phyloP scores from a whole-genome alignment of 1,140 invertebrate species.

The Trachymyrmex cornetzi region DNA sequence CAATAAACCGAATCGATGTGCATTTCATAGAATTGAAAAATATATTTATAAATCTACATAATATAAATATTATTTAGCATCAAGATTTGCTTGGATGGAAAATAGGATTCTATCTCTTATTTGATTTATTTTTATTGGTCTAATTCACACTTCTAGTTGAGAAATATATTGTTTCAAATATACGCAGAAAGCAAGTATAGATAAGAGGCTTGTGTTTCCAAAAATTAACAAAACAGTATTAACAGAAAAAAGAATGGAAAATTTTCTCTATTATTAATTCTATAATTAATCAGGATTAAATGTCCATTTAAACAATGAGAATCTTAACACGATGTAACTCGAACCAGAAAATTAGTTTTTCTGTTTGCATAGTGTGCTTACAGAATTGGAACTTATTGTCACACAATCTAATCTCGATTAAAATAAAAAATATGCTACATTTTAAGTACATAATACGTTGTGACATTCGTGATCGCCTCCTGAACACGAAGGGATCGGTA shows the following conservation, averaged over 20 bases:
- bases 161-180: not conserved
- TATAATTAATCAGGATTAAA: constrained; percentile 12
- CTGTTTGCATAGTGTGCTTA: not conserved
- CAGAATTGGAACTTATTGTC: not conserved
- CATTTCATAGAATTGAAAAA: too few species aligned
- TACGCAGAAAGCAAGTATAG: not conserved
- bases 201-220: not conserved
- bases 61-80: too few species aligned
- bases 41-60: too few species aligned
- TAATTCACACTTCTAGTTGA: not conserved
- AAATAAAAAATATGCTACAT: constrained; percentile 6
- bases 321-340: not conserved
- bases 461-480: not conserved
- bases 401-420: not conserved
- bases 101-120: too few species aligned
- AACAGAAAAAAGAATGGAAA: not conserved
- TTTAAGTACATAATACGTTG: not conserved
- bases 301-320: not conserved
- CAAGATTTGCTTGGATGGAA: too few species aligned
- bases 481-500: not conserved
- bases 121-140: too few species aligned
- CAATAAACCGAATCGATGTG: too few species aligned
- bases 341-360: not conserved
- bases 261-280: not conserved
- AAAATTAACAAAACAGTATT: not conserved